Evolutionary conservation across 2,113 vertebrate species (phyloP), one percentile per base, ranked within the genome.

Genomic region (Burhinus bistriatus): DNA sequence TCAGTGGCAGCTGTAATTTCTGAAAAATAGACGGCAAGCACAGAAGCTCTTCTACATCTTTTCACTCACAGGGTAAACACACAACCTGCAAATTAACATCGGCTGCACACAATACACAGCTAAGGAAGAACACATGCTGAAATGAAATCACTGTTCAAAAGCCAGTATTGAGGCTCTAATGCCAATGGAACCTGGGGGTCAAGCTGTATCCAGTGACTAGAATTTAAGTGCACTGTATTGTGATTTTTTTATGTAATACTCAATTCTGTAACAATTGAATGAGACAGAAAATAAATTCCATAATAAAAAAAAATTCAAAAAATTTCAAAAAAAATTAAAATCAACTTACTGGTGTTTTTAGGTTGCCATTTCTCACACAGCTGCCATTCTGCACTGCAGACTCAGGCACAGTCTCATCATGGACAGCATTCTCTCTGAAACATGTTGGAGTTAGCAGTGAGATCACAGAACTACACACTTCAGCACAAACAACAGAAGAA

Each of bases 361-460:
- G 93, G 80, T 98, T 99, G 95, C 98, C 98, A 92, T 98, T 99
- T 84, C 98, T 98, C 36, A 98, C 97, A 84, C 97, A 98, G 23
- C 79, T 98, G 76, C 97, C 93, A 4, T 97, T 98, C 38, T 98
- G 98, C 44, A 75, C 97, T 93, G 98, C 91, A 42, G 98, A 96
- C 59, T 96, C 93, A 0, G 98, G 98, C n/a, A 95, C 97, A 91
- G 97, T 94, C 32, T 97, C 97, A 66, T 98, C 98, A 42, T 9
- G 62, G 34, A 87, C 90, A 57, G 90, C 85, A 80, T 97, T 98
- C 92, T 97, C 98, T 89, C 99, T 97, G 44, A 61, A 90, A 68
- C 9, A 80, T 1, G 2, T 75, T 44, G 40, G 9, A 13, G 32
- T 93, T 76, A 96, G 66, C 49, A 61, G 30, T 15, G 16, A 89